Conservation (phyloP, 1,140 invertebrate species). For the Harpegnathos saltator region DNA sequence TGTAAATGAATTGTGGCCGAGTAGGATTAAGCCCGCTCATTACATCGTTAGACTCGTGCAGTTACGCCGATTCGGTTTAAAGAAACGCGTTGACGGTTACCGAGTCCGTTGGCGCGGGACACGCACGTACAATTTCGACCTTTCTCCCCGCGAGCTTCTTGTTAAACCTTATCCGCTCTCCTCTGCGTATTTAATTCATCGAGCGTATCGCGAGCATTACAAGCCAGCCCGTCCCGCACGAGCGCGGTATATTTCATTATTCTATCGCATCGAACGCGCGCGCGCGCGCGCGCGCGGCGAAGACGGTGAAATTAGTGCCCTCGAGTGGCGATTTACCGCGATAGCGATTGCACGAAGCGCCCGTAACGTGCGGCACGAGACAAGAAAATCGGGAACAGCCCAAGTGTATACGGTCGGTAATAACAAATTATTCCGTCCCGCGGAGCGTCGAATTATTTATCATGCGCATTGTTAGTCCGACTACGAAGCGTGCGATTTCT, state of each 20-base stretch:
- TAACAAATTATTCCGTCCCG: slow-evolving; percentile 53
- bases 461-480: slow-evolving; percentile 35
- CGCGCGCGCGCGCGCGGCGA: slow-evolving; percentile 2
- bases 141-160: slow-evolving; percentile 43
- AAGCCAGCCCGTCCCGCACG: slow-evolving; percentile 28
- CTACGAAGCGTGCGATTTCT: too few species aligned
- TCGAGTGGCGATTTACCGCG: slow-evolving; percentile 53
- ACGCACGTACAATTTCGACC: too few species aligned
- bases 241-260: slow-evolving; percentile 52
- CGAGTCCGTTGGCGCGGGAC: too few species aligned
- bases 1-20: slow-evolving; percentile 35
- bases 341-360: slow-evolving; percentile 50
- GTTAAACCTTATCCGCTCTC: slow-evolving; percentile 9
- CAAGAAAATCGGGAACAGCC: background rate
- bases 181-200: slow-evolving; percentile 49
- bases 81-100: slow-evolving; percentile 45
- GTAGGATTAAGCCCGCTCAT: slow-evolving; percentile 41
- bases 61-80: slow-evolving; percentile 38
- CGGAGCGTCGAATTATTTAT: slow-evolving; percentile 30
- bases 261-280: slow-evolving; percentile 45
- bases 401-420: background rate
- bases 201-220: slow-evolving; percentile 21
- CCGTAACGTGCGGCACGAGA: background rate
- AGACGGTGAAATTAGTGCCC: slow-evolving; percentile 50
- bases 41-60: slow-evolving; percentile 9